A percentile compares a stretch with the other conserved stretches of the same genome.
Conservation (phyloP, 1,140 invertebrate species). For the Pseudomyrmex pallidus region DNA sequence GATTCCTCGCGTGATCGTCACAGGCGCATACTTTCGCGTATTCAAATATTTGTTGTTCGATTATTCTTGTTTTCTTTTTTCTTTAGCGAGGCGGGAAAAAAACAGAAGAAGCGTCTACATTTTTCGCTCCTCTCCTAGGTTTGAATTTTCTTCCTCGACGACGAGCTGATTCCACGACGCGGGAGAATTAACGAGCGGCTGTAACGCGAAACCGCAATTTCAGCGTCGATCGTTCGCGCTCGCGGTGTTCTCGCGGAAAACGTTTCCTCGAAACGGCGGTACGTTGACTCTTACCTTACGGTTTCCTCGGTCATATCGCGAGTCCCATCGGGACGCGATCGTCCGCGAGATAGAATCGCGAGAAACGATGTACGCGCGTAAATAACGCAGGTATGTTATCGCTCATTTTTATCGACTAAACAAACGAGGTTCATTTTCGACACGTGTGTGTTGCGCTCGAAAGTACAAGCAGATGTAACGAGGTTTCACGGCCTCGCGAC, state of each 20-base stretch:
- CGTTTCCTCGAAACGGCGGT: neutral
- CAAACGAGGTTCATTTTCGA: neutral
- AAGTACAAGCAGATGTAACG: conserved; percentile 44
- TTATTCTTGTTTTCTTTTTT: neutral
- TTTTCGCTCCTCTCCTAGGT: neutral
- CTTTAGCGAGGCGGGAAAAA: neutral
- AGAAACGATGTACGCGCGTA: too few species aligned
- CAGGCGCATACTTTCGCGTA: neutral
- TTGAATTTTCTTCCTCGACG: neutral
- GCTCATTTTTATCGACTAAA: conserved; percentile 1
- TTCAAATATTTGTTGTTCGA: neutral
- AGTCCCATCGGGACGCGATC: neutral
- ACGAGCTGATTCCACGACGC: neutral
- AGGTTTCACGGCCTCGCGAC: conserved; percentile 32
- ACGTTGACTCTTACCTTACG: neutral
- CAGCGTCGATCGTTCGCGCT: neutral
- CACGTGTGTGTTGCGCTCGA: conserved; percentile 31
- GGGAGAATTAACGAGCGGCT: neutral
- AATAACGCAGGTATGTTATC: neutral
- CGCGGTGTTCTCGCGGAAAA: neutral
- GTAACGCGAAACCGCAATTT: neutral
- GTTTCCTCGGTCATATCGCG: neutral
- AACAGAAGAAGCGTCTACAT: too few species aligned
- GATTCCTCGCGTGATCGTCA: neutral
- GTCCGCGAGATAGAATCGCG: too few species aligned